Evolutionary conservation across 1,140 invertebrate species (phyloP).

Genomic region (Laupala kohalensis): DNA sequence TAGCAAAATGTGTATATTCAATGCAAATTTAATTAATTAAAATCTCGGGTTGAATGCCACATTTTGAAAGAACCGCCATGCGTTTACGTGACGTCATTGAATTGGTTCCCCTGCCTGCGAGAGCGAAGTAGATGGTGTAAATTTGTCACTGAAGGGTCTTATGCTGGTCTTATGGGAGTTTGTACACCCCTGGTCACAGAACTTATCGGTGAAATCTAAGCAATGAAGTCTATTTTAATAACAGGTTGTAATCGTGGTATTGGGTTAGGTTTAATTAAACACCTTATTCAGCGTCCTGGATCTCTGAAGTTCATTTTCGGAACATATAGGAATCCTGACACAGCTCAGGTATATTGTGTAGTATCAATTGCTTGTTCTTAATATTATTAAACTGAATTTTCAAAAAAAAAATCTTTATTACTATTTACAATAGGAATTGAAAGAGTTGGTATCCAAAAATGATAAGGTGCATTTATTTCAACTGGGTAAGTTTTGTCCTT

Average conservation of each 20-base stretch:
- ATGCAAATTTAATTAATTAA: too few relatives aligned
- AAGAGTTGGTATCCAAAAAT: constrained; percentile 37
- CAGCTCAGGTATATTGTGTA: constrained; percentile 40
- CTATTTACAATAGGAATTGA: constrained; percentile 48
- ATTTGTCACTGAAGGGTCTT: too few relatives aligned
- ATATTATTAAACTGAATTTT: background rate
- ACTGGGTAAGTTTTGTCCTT: constrained; percentile 38
- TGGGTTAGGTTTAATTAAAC: constrained; percentile 69
- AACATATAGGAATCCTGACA: constrained; percentile 51
- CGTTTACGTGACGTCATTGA: too few relatives aligned
- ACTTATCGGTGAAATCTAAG: too few relatives aligned
- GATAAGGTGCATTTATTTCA: constrained; percentile 49
- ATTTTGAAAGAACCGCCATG: too few relatives aligned
- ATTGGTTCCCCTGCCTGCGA: too few relatives aligned
- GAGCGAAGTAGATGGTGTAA: too few relatives aligned
- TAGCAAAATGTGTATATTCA: too few relatives aligned
- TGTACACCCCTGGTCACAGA: too few relatives aligned
- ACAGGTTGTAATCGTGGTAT: constrained; percentile 81
- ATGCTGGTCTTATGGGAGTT: too few relatives aligned
- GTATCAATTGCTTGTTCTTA: background rate
- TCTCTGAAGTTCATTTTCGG: constrained; percentile 52
- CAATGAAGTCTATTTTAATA: constrained; percentile 71
- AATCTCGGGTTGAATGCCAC: too few relatives aligned
- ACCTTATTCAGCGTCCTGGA: constrained; percentile 35
- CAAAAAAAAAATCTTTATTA: constrained; percentile 8